phyloP scores from a whole-genome alignment of 2,888 invertebrate genomes.

The Fragum whitleyi region DNA sequence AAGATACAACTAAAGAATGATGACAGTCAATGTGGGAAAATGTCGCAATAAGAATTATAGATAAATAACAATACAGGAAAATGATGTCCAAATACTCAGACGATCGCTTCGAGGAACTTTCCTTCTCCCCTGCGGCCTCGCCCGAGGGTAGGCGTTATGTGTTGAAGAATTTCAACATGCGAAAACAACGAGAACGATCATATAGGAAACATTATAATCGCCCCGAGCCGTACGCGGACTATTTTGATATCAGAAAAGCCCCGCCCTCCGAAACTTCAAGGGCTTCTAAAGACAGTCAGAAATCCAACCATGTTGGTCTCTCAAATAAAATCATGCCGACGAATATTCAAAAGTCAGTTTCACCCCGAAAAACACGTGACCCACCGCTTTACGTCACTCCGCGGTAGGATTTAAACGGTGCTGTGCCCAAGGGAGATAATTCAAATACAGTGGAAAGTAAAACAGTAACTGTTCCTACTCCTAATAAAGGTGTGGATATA shows the following conservation, averaged over 20 bases:
- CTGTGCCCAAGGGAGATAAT: background rate
- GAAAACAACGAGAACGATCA: slow-evolving; percentile 32
- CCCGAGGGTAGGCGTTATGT: slow-evolving; percentile 59
- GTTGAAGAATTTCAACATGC: slow-evolving; percentile 56
- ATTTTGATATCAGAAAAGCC: slow-evolving; percentile 42
- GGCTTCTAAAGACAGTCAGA: slow-evolving; percentile 30
- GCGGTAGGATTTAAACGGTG: slow-evolving; percentile 39
- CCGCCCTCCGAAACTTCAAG: slow-evolving; percentile 46
- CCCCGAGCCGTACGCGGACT: slow-evolving; percentile 20
- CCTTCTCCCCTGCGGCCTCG: slow-evolving; percentile 43
- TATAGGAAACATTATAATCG: slow-evolving; percentile 19
- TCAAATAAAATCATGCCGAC: slow-evolving; percentile 61
- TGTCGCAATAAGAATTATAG: too few relatives aligned
- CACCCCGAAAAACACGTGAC: slow-evolving; percentile 55
- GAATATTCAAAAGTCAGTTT: slow-evolving; percentile 8
- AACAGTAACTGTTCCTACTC: background rate
- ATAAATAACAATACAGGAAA: too few relatives aligned
- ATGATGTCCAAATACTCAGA: slow-evolving; percentile 61
- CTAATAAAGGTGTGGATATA: background rate
- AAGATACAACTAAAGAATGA: too few relatives aligned
- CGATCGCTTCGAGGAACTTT: slow-evolving; percentile 22
- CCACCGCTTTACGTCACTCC: slow-evolving; percentile 42
- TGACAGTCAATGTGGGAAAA: too few relatives aligned
- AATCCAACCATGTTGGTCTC: slow-evolving; percentile 49
- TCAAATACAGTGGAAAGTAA: background rate